Evolutionary conservation across 2,797 vertebrate genomes (phyloP), one percentile per base, ranked within the genome.

Genomic region (Enteromius thamalakanensis): DNA sequence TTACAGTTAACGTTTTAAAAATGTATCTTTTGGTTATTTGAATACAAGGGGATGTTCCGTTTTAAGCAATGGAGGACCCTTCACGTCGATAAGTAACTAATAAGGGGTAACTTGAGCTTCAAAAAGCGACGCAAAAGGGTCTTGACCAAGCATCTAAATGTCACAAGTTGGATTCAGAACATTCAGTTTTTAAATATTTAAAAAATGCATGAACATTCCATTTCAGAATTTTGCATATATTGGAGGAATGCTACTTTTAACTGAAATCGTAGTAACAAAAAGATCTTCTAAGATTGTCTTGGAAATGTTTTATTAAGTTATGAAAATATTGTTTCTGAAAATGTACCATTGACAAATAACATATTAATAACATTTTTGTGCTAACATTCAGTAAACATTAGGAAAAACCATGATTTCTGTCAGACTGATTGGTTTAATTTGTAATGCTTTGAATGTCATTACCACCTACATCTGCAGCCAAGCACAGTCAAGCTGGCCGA

Each of bases 401-500:
- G 12, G 26, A 62, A 62, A 62, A 12, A 62, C 5, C 60, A 29
- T 75, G 1, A 40, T 75, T 75, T 29, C 70, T 51, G 29, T 64
- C 69, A 51, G 26, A 51, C 34, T 71, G 67, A 71, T n/a, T 45
- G 19, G 19, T 60, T 75, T 81, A 5, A 81, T 74, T 53, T 65
- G 69, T 65, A 65, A 74, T 51, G 70, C 14, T 53, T 65, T 53
- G 70, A 60, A 67, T 76, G 45, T 29, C 60, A 82, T 42, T 74
- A 65, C 47, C 32, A 67, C 58, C 58, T 7, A 11, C 58, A 82
- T 49, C 60, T 51, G 76, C 42, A 32, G 76, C 76, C 76, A 67
- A 64, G 60, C 53, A 82, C 58, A 82, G n/a, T 17, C 45, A 42
- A 75, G 45, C 70, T 82, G 71, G 60, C 71, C 70, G 40, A 42